Base-by-base conservation (phyloP, 1,140 invertebrate species). In the Helicoverpa armigera region DNA sequence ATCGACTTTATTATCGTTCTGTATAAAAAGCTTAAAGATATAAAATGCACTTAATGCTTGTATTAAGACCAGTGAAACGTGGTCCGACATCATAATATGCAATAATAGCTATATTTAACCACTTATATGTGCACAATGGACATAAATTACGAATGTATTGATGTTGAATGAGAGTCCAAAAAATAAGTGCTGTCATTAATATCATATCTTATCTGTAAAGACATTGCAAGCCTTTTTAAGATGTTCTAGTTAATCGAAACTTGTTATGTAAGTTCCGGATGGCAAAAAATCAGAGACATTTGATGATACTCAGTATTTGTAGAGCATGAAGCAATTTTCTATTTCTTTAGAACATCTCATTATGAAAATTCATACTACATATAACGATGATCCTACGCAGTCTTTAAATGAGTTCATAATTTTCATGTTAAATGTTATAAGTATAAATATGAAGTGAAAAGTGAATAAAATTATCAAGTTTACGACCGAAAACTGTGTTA, bases 51-150 rank as follows among this genome's bases (percentile, higher is more conserved):
- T 69, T 51, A 51, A 23, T 51, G 23, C 65, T 11, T 53, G 18
- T 53, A 70, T 51, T 70, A 14, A 53, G 2, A 4, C 11, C 3
- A 53, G 48, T 53, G 16, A 29, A 53, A 53, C 35, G 50, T 12
- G 50, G 48, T 16, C n/a, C n/a, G 65, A 70, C 18, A 70, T 23
- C 48, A 31, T 70, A 70, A 53, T 53, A 53, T 29, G 67, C 18
- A 53, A 29, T 70, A 70, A 70, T 51, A 53, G 53, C 50, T 70
- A 70, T 70, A 70, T 70, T 70, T 53, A 70, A 53, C 3, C 29
- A 23, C 7, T 23, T 61, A 14, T 29, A 70, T 53, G 35, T 50
- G 63, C 43, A 50, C 43, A 50, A 50, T 14, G 67, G 3, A 23
- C 50, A 53, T 70, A 53, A 69, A 31, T 70, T 53, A 16, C 12